These are phyloP conservation scores for Himalopsyche anomala DNA, from an alignment of 2,888 invertebrate species.

Conservation along the genomic window DNA sequence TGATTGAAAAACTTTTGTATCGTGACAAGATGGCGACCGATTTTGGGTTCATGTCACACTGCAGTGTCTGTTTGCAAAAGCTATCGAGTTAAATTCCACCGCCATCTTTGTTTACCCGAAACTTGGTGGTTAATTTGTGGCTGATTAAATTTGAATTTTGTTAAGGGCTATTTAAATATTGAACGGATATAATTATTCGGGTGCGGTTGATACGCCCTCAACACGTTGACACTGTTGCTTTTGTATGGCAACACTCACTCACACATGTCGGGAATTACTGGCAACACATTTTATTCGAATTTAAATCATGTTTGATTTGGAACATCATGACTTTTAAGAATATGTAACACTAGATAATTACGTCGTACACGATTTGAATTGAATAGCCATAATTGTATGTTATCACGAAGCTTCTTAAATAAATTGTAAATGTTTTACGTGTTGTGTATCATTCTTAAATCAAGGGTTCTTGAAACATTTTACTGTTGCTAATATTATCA, in stretches of 20 bases:
- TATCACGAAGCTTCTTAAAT: too few relatives aligned
- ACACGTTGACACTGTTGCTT: neutral
- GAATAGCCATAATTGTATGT: too few relatives aligned
- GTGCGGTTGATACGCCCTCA: slow-evolving; percentile 17
- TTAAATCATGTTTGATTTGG: too few relatives aligned
- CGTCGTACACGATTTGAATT: too few relatives aligned
- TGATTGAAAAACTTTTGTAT: neutral
- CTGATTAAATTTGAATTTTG: slow-evolving; percentile 62
- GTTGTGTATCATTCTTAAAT: too few relatives aligned
- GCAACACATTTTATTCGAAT: too few relatives aligned
- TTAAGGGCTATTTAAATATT: slow-evolving; percentile 59
- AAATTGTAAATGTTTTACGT: too few relatives aligned
- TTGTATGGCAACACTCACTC: slow-evolving; percentile 10
- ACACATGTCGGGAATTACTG: neutral
- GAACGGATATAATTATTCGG: slow-evolving; percentile 56
- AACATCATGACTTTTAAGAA: too few relatives aligned
- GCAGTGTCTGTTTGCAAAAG: slow-evolving; percentile 32
- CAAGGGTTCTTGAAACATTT: too few relatives aligned
- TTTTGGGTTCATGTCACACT: slow-evolving; percentile 28
- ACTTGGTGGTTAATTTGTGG: slow-evolving; percentile 60
- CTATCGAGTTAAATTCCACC: slow-evolving; percentile 28
- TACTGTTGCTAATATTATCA: too few relatives aligned
- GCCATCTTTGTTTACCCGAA: slow-evolving; percentile 39
- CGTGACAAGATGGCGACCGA: slow-evolving; percentile 1
- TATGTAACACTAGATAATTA: too few relatives aligned